These are phyloP conservation scores for Fistularia commersonii DNA, from an alignment of 2,797 vertebrate species.

Conservation along the genomic window DNA sequence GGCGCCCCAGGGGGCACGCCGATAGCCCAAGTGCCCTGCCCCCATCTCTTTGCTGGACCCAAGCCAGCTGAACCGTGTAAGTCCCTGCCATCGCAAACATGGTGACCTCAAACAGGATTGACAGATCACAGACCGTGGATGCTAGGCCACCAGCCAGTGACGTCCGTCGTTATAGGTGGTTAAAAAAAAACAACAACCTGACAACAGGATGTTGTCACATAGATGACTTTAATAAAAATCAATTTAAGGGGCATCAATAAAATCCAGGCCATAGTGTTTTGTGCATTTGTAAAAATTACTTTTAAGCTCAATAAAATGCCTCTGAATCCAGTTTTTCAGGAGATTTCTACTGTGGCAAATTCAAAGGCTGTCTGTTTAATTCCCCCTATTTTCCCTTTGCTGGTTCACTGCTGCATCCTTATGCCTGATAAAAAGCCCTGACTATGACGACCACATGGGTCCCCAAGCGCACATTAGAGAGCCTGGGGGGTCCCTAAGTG, in stretches of 20 bases:
- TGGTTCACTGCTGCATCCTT: slow-evolving; percentile 41
- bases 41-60: slow-evolving; percentile 76
- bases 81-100: slow-evolving; percentile 75
- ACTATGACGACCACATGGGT: slow-evolving; percentile 68
- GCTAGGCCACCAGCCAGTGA: slow-evolving; percentile 73
- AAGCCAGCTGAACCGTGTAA: slow-evolving; percentile 90
- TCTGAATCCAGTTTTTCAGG: slow-evolving; percentile 22
- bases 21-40: slow-evolving; percentile 70
- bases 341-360: slow-evolving; percentile 24
- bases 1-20: slow-evolving; percentile 78
- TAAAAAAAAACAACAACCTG: slow-evolving; percentile 48
- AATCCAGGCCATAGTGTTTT: slow-evolving; percentile 5
- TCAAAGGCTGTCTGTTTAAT: slow-evolving; percentile 7
- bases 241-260: slow-evolving; percentile 10
- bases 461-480: slow-evolving; percentile 74
- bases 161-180: slow-evolving; percentile 74
- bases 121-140: slow-evolving; percentile 80
- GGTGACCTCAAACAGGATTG: slow-evolving; percentile 81
- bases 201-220: slow-evolving; percentile 47
- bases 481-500: slow-evolving; percentile 81
- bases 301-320: slow-evolving; percentile 21
- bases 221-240: slow-evolving; percentile 10
- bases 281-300: slow-evolving; percentile 30
- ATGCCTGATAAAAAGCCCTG: slow-evolving; percentile 58
- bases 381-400: slow-evolving; percentile 12